phyloP scores from a whole-genome alignment of 2,888 invertebrate species.

The Holacanthella duospinosa region DNA sequence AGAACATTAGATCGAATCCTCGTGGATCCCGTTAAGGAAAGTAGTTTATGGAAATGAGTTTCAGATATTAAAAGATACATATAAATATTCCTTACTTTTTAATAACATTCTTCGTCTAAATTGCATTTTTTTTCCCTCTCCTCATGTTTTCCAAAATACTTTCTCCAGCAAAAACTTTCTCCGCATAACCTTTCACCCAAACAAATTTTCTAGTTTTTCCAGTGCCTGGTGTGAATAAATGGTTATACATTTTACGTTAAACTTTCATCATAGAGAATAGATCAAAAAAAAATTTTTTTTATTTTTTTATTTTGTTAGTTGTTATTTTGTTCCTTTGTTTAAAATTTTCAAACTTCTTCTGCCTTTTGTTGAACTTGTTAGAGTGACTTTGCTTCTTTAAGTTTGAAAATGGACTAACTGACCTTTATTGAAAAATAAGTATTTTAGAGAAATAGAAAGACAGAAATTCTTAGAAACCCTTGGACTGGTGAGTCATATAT shows the following conservation, averaged over 20 bases:
- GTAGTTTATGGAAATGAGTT: slow-evolving; percentile 1
- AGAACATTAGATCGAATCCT: neutral
- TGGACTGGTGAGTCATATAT: too few relatives aligned
- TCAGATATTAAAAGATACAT: neutral
- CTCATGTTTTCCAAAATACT: neutral
- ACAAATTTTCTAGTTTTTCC: neutral
- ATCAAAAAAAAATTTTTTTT: too few relatives aligned
- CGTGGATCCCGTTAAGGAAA: too few relatives aligned
- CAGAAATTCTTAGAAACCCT: too few relatives aligned
- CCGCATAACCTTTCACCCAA: neutral
- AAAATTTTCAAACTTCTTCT: neutral
- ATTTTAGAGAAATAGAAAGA: too few relatives aligned
- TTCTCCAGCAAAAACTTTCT: neutral
- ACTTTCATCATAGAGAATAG: too few relatives aligned
- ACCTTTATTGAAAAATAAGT: too few relatives aligned
- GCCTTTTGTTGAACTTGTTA: too few relatives aligned
- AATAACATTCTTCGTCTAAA: slow-evolving; percentile 1
- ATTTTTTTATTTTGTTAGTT: neutral
- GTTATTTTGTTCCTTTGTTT: neutral
- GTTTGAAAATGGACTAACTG: too few relatives aligned
- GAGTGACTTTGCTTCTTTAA: too few relatives aligned
- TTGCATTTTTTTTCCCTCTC: neutral
- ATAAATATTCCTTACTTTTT: neutral
- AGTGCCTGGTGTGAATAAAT: neutral
- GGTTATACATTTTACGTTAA: too few relatives aligned